Evolutionary conservation across 2,113 vertebrate species (phyloP), one percentile per base, ranked within the genome.

Genomic region (Ploceus nigricollis): DNA sequence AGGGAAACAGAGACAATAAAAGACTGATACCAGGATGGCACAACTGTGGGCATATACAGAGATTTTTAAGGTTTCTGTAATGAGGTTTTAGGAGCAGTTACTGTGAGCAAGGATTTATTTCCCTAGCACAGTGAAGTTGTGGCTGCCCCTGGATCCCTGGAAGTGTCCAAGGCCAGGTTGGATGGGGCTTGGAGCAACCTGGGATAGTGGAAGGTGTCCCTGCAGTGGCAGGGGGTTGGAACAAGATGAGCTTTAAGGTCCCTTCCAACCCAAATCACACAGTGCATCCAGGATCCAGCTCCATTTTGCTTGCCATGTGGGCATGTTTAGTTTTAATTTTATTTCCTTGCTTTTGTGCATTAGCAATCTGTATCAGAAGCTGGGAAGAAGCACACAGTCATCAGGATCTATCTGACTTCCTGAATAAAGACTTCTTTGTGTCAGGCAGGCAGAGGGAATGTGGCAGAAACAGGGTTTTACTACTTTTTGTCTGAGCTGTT

Each of bases 151-250:
- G 48, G 60, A 61, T 53, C 61, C 20, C 44, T 89, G 54, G n/a
- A 3, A n/a, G 12, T 11, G 48, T 4, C 24, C 79, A 61, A 56
- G 18, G 54, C n/a, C 70, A 56, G 9, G 18, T 0, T 61, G 71
- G 78, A 82, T 0, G 0, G 8, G 61, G 40, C 9, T 70, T 56
- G 40, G 64, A 70, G 31, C 22, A 63, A 0, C 30, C 48, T 48
- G 48, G 56, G 13, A 18, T 1, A 28, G 22, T 27, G 31, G 48
- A 7, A 70, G 5, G 10, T 56, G 63, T 48, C 47, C 40, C 30
- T 63, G 63, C 14, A 17, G 63, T 10, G 18, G 40, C 31, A 63
- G 35, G 7, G 15, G 28, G 31, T 2, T 44, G 39, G 48, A 63
- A 70, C 0, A 3, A 28, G 35, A 48, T 42, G 39, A 21, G 16